phyloP scores from a whole-genome alignment of 2,113 vertebrate species.

The Chaenocephalus aceratus region DNA sequence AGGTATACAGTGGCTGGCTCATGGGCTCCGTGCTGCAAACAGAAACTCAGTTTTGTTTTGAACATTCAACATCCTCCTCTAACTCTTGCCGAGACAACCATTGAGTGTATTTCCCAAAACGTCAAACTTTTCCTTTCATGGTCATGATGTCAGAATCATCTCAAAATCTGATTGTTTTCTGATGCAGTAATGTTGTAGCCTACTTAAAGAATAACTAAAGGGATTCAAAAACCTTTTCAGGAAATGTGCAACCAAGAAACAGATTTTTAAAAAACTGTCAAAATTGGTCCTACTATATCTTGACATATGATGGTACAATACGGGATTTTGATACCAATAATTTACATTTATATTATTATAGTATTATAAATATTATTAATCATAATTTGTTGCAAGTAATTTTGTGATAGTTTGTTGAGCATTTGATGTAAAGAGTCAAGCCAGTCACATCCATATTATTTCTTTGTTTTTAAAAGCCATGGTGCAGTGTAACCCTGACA shows the following conservation, averaged over 20 bases:
- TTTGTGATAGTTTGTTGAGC: background rate
- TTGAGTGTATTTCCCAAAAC: background rate
- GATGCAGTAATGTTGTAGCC: background rate
- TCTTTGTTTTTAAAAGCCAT: constrained; percentile 10
- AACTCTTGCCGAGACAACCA: background rate
- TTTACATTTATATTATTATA: too few relatives aligned
- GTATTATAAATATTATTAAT: too few relatives aligned
- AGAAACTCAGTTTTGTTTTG: background rate
- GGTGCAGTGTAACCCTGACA: background rate
- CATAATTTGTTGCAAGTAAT: background rate
- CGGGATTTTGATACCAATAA: too few relatives aligned
- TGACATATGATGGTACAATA: background rate
- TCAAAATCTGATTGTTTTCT: background rate
- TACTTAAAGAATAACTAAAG: background rate
- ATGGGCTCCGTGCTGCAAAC: background rate
- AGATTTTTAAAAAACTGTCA: background rate
- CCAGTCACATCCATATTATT: constrained; percentile 26
- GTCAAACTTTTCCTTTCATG: background rate
- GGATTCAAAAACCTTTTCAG: background rate
- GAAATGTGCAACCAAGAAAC: background rate
- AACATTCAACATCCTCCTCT: background rate
- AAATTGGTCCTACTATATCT: background rate
- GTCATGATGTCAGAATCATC: background rate
- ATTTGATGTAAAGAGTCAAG: constrained; percentile 27
- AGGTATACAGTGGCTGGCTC: background rate